phyloP scores from a whole-genome alignment of 2,113 vertebrate species.

The Chaenogobius annularis region DNA sequence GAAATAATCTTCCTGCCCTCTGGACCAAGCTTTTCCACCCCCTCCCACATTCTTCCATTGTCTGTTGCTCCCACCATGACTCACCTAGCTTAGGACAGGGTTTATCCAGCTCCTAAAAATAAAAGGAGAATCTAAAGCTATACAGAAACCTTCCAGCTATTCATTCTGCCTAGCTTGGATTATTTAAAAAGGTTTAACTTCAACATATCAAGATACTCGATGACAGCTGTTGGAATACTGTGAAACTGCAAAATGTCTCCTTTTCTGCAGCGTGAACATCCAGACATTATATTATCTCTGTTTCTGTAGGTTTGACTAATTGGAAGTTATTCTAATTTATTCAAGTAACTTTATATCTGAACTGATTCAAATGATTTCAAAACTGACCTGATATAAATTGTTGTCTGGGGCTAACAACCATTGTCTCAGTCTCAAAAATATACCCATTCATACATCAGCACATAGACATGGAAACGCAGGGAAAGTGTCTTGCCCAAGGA shows the following conservation, averaged over 20 bases:
- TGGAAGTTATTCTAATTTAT: background rate
- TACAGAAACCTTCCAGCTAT: conserved; percentile 58
- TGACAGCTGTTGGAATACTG: conserved; percentile 2
- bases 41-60: conserved; percentile 67
- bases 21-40: conserved; percentile 19
- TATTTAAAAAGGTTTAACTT: conserved; percentile 9
- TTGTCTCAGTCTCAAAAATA: background rate
- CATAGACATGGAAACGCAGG: background rate
- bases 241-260: background rate
- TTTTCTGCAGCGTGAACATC: background rate
- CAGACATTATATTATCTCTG: background rate
- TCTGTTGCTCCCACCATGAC: conserved; percentile 55
- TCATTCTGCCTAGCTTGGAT: conserved; percentile 61
- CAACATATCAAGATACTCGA: conserved; percentile 10
- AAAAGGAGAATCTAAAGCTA: conserved; percentile 65
- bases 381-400: background rate
- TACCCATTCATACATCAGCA: background rate
- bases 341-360: background rate
- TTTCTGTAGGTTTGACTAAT: background rate
- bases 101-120: conserved; percentile 72
- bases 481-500: background rate
- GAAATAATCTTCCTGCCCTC: conserved; percentile 39
- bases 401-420: background rate
- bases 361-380: background rate
- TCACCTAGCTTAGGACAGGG: conserved; percentile 68